These are phyloP conservation scores for Typhlichthys eigenmanni DNA, from an alignment of 2,797 vertebrate species.

Conservation along the genomic window DNA sequence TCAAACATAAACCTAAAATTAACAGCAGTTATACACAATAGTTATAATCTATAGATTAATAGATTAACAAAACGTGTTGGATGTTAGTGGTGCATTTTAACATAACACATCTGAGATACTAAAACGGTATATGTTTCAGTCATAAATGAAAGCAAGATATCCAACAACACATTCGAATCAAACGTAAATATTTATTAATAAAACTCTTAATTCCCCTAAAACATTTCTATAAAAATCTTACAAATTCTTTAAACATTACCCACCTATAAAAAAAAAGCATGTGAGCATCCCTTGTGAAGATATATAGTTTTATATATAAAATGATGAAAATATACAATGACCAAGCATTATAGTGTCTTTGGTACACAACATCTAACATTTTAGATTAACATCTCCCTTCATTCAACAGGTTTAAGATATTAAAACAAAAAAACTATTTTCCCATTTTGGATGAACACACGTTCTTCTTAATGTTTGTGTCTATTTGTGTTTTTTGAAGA, in stretches of 20 bases:
- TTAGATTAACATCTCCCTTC: slow-evolving; percentile 46
- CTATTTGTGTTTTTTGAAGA: too few relatives aligned
- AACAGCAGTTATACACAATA: too few relatives aligned
- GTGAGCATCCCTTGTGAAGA: slow-evolving; percentile 56
- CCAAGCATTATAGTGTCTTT: slow-evolving; percentile 70
- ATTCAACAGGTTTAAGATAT: background rate
- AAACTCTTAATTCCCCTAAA: slow-evolving; percentile 77
- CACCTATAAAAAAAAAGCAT: slow-evolving; percentile 39
- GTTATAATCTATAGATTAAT: too few relatives aligned
- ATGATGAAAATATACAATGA: slow-evolving; percentile 61
- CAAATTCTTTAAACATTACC: slow-evolving; percentile 51
- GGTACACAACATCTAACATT: slow-evolving; percentile 59
- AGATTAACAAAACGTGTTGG: too few relatives aligned
- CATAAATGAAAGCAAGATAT: background rate
- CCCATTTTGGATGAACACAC: background rate
- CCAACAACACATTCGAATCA: slow-evolving; percentile 46
- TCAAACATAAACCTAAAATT: too few relatives aligned
- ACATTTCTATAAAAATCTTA: slow-evolving; percentile 79
- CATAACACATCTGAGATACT: too few relatives aligned
- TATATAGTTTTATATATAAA: slow-evolving; percentile 46
- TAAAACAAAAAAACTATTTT: background rate
- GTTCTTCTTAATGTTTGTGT: too few relatives aligned
- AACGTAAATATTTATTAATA: slow-evolving; percentile 94
- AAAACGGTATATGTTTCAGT: too few relatives aligned
- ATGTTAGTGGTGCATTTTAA: too few relatives aligned